Evolutionary conservation across 2,113 vertebrate species (phyloP).

Genomic region (Origma solitaria): DNA sequence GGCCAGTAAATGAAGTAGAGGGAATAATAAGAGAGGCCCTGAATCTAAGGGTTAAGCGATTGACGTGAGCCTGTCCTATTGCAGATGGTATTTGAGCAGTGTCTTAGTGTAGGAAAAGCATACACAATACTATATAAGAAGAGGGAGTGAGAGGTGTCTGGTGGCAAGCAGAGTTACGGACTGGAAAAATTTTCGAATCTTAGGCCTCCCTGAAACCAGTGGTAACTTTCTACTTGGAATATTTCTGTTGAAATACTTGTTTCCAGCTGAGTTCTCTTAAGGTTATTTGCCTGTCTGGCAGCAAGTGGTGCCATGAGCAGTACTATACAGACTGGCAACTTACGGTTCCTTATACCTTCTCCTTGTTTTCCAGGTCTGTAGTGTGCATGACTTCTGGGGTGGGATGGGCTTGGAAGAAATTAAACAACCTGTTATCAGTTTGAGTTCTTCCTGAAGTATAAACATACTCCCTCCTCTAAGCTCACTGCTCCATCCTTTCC

Average conservation of each 20-base stretch:
- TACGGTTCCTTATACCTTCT: not conserved
- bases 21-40: not conserved
- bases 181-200: not conserved
- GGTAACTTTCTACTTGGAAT: fast-evolving
- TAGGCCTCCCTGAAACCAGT: fast-evolving
- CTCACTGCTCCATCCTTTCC: not conserved
- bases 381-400: not conserved
- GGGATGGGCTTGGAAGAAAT: not conserved
- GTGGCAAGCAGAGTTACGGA: not conserved
- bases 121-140: fast-evolving
- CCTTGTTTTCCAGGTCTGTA: not conserved
- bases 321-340: not conserved
- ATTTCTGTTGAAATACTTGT: not conserved
- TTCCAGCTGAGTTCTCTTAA: not conserved
- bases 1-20: not conserved
- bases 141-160: not conserved
- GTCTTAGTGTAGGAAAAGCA: not conserved
- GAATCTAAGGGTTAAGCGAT: not conserved
- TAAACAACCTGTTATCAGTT: not conserved
- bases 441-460: not conserved
- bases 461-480: not conserved
- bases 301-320: not conserved
- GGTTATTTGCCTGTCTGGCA: not conserved
- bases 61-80: fast-evolving
- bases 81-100: not conserved